A percentile compares a stretch with the other conserved stretches of the same genome.
phyloP scores from a whole-genome alignment of 2,113 vertebrate genomes.

The Sinocyclocheilus rhinocerous region DNA sequence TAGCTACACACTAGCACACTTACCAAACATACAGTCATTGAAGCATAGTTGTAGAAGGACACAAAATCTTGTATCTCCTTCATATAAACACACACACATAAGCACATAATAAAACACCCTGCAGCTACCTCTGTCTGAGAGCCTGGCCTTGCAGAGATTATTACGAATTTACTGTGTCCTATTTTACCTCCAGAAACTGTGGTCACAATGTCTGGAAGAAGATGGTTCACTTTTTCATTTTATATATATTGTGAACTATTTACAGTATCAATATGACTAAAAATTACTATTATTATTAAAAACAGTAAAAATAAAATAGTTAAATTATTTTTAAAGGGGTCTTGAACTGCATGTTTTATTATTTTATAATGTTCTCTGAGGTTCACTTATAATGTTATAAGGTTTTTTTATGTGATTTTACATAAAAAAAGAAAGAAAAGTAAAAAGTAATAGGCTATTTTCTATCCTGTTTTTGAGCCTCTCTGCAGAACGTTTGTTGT shows the following conservation, averaged over 20 bases:
- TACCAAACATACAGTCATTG: background rate
- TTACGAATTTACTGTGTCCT: slow-evolving; percentile 43
- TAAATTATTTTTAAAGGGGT: too few relatives aligned
- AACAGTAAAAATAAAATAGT: too few relatives aligned
- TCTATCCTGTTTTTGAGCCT: too few relatives aligned
- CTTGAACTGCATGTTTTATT: too few relatives aligned
- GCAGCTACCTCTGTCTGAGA: background rate
- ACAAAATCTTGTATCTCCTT: background rate
- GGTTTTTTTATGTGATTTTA: too few relatives aligned
- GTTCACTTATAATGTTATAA: too few relatives aligned
- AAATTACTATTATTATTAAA: too few relatives aligned
- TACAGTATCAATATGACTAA: too few relatives aligned
- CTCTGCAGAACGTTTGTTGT: background rate
- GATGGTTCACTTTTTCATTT: background rate
- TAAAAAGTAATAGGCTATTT: too few relatives aligned
- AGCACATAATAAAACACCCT: slow-evolving; percentile 12
- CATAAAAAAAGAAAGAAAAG: too few relatives aligned
- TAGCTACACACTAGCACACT: slow-evolving; percentile 8
- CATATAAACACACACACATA: background rate
- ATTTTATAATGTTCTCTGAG: too few relatives aligned
- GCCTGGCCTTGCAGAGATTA: slow-evolving; percentile 30
- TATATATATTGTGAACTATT: too few relatives aligned
- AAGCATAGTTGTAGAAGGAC: background rate
- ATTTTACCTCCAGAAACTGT: slow-evolving; percentile 40
- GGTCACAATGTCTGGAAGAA: slow-evolving; percentile 24